Evolutionary conservation across 2,888 invertebrate species (phyloP).

Genomic region (Himalopsyche kuldschensis): DNA sequence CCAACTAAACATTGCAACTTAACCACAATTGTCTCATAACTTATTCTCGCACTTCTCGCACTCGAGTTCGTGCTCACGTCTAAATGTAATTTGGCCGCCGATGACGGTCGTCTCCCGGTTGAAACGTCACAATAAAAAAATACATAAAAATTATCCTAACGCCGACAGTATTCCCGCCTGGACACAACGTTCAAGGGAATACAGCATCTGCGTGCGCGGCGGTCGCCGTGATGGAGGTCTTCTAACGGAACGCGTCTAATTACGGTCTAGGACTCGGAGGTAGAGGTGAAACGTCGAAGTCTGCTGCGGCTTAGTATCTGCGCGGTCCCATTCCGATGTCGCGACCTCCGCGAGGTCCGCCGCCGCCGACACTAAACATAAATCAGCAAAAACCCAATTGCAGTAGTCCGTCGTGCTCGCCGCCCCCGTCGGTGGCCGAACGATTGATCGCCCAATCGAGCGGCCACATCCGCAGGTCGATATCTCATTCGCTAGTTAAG

Average conservation of each 20-base stretch:
- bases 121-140: background rate
- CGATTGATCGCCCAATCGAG: background rate
- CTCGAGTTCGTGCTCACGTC: background rate
- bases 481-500: no score
- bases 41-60: background rate
- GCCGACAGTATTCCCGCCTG: background rate
- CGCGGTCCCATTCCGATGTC: slow-evolving; percentile 52
- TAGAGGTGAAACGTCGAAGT: background rate
- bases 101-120: background rate
- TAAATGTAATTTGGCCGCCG: background rate
- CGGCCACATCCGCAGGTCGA: background rate
- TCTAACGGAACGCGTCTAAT: background rate
- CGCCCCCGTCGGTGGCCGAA: background rate
- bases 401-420: background rate
- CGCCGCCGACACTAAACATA: slow-evolving; percentile 43
- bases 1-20: slow-evolving; percentile 1
- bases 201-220: background rate
- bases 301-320: slow-evolving; percentile 49
- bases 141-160: slow-evolving; percentile 1
- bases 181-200: background rate
- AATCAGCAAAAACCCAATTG: slow-evolving; percentile 30
- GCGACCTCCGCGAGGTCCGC: slow-evolving; percentile 49
- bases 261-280: background rate
- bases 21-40: background rate
- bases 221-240: background rate